Evolutionary conservation across 2,888 invertebrate species (phyloP), one percentile per base, ranked within the genome.

Genomic region (Allophyes oxyacanthae): DNA sequence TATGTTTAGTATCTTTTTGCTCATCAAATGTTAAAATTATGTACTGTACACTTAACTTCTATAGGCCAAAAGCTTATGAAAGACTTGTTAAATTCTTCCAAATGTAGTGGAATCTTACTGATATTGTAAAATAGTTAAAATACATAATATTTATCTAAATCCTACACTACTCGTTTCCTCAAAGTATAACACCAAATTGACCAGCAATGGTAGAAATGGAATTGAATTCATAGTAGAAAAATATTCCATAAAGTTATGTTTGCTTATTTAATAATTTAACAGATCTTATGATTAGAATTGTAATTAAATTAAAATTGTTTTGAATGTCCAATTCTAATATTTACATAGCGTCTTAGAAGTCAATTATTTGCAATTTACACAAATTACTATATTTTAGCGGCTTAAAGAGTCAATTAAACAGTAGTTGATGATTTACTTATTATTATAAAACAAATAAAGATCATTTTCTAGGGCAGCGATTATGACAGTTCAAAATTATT

Each of bases 31-130:
- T 49, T 44, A 55, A 32, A 11, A 45, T 25, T 42, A 14, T 61
- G 34, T 25, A 32, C 6, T 14, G 9, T 42, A 49, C 15, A 44
- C 33, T 26, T 33, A 46, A 57, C 46, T 32, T 46, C n/a, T 50
- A 50, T 57, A 36, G 43, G 61, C 52, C 62, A 69, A 73, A 56
- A 58, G 64, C 54, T 64, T 15, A 66, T 67, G 57, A 49, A 73
- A 55, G 33, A 57, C 63, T 65, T 61, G 49, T 38, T 41, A 9
- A 38, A 49, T 71, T 77, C 77, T 80, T 80, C 72, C 75, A 74
- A 78, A 64, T 72, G 79, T 83, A 82, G 81, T 78, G 76, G 80
- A 80, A 83, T 75, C 75, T 82, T 71, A 64, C 73, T 60, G 77
- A 72, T 76, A 72, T 44, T 72, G 63, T 70, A 68, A 65, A 64